These are phyloP conservation scores for Gymnocheta viridis DNA, from an alignment of 2,888 invertebrate genomes.

Conservation along the genomic window DNA sequence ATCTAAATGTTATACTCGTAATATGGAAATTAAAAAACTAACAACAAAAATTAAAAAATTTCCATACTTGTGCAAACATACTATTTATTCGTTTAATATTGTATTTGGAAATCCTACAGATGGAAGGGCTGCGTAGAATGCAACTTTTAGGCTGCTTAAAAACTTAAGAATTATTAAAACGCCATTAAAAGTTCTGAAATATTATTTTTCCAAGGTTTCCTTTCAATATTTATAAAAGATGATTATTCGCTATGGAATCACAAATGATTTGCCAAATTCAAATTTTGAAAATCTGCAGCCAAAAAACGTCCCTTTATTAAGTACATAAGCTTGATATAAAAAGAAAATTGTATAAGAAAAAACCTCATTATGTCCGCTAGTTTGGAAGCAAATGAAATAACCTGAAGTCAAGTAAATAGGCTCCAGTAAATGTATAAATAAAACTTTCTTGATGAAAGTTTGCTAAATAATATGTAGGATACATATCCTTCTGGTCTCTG, in stretches of 20 bases:
- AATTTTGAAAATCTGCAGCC: too few species aligned
- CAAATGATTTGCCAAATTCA: too few species aligned
- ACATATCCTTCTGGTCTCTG: constrained; percentile 62
- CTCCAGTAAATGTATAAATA: background rate
- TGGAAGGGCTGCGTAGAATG: too few species aligned
- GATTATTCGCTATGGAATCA: too few species aligned
- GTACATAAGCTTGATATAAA: background rate
- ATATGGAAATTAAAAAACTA: too few species aligned
- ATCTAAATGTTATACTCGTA: background rate
- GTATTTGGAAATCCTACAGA: background rate
- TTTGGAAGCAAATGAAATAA: constrained; percentile 7
- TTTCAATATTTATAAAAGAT: too few species aligned
- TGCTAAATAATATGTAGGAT: constrained; percentile 56
- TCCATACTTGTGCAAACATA: too few species aligned
- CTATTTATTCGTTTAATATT: too few species aligned
- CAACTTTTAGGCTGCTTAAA: background rate
- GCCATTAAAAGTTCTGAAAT: too few species aligned
- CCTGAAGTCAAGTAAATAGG: background rate
- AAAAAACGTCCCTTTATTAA: background rate
- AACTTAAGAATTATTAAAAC: background rate
- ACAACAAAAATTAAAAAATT: too few species aligned
- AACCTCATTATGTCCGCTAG: constrained; percentile 60
- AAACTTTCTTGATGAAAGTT: constrained; percentile 28
- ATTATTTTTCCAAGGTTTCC: too few species aligned
- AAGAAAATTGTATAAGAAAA: background rate